Evolutionary conservation across 2,797 vertebrate species (phyloP).

Genomic region (Sebastiscus albofasciatus): DNA sequence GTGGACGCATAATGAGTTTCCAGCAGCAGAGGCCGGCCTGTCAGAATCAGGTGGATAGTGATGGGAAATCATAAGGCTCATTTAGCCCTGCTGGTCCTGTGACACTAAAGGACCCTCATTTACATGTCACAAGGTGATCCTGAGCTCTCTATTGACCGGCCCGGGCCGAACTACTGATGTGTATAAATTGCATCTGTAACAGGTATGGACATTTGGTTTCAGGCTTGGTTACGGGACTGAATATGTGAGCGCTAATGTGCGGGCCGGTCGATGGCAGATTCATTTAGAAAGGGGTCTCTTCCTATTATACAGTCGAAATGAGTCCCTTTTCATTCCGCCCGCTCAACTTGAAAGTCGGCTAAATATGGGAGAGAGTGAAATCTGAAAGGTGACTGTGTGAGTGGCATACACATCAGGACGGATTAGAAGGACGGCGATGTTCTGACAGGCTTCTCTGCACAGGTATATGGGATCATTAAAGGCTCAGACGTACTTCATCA

Average conservation of each 20-base stretch:
- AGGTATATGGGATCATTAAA: neutral
- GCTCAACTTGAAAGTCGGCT: slow-evolving; percentile 56
- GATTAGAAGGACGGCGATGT: slow-evolving; percentile 6
- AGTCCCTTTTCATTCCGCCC: slow-evolving; percentile 69
- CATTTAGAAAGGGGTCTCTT: slow-evolving; percentile 75
- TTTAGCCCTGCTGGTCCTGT: slow-evolving; percentile 46
- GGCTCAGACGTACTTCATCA: neutral
- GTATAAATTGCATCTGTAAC: slow-evolving; percentile 81
- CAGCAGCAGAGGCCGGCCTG: slow-evolving; percentile 4
- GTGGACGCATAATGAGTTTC: slow-evolving; percentile 23
- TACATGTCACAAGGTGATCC: slow-evolving; percentile 82
- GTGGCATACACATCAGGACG: slow-evolving; percentile 60
- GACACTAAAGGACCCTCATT: slow-evolving; percentile 67
- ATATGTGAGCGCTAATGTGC: slow-evolving; percentile 64
- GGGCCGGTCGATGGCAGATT: slow-evolving; percentile 66
- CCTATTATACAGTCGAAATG: slow-evolving; percentile 70
- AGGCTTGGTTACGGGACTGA: slow-evolving; percentile 63
- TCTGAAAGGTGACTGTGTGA: slow-evolving; percentile 57
- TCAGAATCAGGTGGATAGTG: slow-evolving; percentile 30
- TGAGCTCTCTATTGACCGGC: slow-evolving; percentile 65
- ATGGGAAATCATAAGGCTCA: slow-evolving; percentile 66
- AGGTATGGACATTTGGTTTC: slow-evolving; percentile 77
- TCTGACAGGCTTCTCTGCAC: neutral
- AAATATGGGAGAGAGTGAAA: slow-evolving; percentile 65
- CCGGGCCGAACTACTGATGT: slow-evolving; percentile 58